Base-by-base conservation (phyloP, 64 coral and sea anemone genomes). In the Montipora efflorescens region DNA sequence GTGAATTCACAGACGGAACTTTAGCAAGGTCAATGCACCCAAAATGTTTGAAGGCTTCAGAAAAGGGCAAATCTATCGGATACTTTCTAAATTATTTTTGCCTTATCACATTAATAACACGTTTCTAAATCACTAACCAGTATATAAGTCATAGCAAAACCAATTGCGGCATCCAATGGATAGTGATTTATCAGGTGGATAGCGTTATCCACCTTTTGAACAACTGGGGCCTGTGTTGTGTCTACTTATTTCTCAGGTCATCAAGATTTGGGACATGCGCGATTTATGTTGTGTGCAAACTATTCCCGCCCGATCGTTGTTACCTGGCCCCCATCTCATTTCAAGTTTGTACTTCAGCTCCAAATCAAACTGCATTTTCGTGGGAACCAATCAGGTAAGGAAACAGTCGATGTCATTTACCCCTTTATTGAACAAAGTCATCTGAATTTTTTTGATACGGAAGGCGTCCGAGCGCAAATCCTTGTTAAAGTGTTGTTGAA, bases 251-350 rank as follows among this genome's bases (percentile, higher is more conserved):
- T 13, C 8, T 50, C 57, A 98, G 96, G 88, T 95, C 44, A 94
- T 99, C 70, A 99, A 99, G 79, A 95, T 99, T 9, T 99, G 97
- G 97, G 97, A 99, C 48, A 99, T 99, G 89, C 84, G 97, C 64
- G 97, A 99, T 47, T 77, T 99, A 19, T 99, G 97, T 67, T 99
- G 97, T 83, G 95, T 99, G 15, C 97, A 99, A 71, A 99, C 97
- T 2, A 96, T 99, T 7, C 97, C 94, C 0, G 88, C 43, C 7
- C 94, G 97, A 0, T 91, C 95, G 20, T 88, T 99, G 69, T 90
- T 95, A 77, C 94, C 94, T 94, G 97, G 97, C 19, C 97, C 97
- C 58, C 92, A 96, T 19, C 48, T 91, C 14, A 99, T 99, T 66
- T 94, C 97, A 8, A 94, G 94, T 53, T 50, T 99, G 28, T 99